phyloP scores from a whole-genome alignment of 2,113 vertebrate species.

The Chelonoidis abingdonii region DNA sequence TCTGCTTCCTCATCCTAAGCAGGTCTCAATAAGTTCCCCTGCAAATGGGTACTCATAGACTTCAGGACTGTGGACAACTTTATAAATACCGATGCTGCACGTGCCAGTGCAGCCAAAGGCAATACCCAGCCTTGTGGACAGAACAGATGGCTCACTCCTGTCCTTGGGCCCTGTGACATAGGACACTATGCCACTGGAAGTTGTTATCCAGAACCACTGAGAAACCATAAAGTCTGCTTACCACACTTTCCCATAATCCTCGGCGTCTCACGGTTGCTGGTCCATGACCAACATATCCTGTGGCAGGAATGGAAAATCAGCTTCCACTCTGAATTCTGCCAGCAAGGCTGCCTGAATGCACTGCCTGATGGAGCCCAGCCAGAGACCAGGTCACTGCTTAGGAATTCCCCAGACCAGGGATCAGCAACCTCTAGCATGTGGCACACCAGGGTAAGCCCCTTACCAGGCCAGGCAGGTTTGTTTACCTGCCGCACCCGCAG shows the following conservation, averaged over 20 bases:
- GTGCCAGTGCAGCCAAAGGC: too few relatives aligned
- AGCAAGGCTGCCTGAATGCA: background rate
- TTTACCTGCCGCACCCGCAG: too few relatives aligned
- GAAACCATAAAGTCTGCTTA: background rate
- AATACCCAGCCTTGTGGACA: too few relatives aligned
- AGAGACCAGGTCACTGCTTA: background rate
- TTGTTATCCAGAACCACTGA: background rate
- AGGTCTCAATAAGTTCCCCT: too few relatives aligned
- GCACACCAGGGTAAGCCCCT: too few relatives aligned
- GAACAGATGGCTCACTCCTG: background rate
- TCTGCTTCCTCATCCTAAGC: too few relatives aligned
- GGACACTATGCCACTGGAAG: background rate
- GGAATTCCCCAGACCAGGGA: too few relatives aligned
- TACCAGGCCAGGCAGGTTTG: too few relatives aligned
- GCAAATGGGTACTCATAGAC: too few relatives aligned
- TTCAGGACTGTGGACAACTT: too few relatives aligned
- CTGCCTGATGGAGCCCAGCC: background rate
- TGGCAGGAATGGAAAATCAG: background rate
- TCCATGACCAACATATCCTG: background rate
- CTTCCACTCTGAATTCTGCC: background rate
- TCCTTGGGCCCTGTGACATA: background rate
- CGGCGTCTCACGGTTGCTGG: background rate
- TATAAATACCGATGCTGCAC: too few relatives aligned
- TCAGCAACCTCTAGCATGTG: too few relatives aligned
- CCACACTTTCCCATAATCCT: background rate